Base-by-base conservation (phyloP, 2,797 vertebrate species). In the Acanthornis magna region DNA sequence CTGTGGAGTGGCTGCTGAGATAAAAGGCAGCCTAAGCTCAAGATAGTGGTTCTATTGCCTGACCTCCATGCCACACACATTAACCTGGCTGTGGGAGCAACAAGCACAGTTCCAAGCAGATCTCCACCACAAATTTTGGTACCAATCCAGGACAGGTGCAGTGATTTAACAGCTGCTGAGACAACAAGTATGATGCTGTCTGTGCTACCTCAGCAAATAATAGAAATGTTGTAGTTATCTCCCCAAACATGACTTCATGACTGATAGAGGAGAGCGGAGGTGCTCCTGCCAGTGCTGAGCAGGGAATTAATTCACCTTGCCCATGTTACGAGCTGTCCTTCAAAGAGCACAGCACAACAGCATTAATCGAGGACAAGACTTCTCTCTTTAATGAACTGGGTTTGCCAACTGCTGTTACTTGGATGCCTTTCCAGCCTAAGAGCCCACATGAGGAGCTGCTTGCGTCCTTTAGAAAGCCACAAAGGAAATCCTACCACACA, bases 171-270 rank as follows among this genome's bases (percentile, higher is more conserved):
- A 78, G 55, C 47, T 79, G 10, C 67, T 53, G 55, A 75, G 38
- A 26, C 45, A 61, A 25, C 16, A 9, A 9, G 15, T 25, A 10
- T 26, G 3, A 0, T 45, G 51, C 34, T 73, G 32, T 29, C 61
- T 0, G 0, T 48, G 34, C 60, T 65, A 10, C 54, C 68, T 72
- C 55, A 5, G 32, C 10, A 38, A 11, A 0, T 45, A 50, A 53
- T 22, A 48, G 30, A 67, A 88, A 25, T 8, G 30, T 25, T 32
- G 51, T 26, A 18, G 30, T 54, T 60, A 16, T 3, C 25, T 68
- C 70, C 53, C 55, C 48, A 45, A 21, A 27, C 7, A 2, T 16
- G 50, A 11, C 29, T 32, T 70, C 3, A 0, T 42, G 54, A 8
- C 67, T 18, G 22, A 20, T n/a, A 14, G 32, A 38, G 47, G 65